phyloP scores from a whole-genome alignment of 1,140 invertebrate genomes.

The Alviniconcha marisindica region DNA sequence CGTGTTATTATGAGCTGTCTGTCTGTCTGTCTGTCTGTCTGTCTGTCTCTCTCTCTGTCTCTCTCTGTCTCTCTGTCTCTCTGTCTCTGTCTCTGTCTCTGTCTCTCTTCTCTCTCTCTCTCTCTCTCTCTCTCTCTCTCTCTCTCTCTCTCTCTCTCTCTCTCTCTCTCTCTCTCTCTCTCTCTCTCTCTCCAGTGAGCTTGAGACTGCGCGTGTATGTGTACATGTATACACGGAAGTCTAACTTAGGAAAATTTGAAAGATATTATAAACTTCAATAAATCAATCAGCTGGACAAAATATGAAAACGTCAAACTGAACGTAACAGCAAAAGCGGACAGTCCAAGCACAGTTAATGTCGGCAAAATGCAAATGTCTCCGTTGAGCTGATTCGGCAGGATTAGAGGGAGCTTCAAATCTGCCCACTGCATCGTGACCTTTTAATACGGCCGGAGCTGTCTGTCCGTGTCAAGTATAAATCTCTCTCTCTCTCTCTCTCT shows the following conservation, averaged over 20 bases:
- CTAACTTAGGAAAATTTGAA: no score
- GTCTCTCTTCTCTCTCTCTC: not conserved
- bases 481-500: not conserved
- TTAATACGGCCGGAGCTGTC: not conserved
- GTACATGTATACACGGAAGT: not conserved
- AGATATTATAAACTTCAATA: no score
- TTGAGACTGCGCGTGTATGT: not conserved
- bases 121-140: not conserved
- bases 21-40: not conserved
- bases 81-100: constrained; percentile 7
- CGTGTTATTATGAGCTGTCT: not conserved
- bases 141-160: not conserved
- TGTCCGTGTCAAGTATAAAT: not conserved
- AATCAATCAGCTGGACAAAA: not conserved
- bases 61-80: constrained; percentile 25
- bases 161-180: not conserved
- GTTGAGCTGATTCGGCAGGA: no score
- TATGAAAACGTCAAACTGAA: not conserved
- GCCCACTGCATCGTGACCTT: not conserved
- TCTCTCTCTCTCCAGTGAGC: not conserved
- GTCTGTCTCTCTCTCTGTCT: not conserved
- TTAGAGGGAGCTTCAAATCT: not conserved
- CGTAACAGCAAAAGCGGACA: not conserved
- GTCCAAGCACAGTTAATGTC: no score
- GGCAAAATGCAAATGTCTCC: no score